Evolutionary conservation across 2,797 vertebrate genomes (phyloP).

Genomic region (Remorina albescens): DNA sequence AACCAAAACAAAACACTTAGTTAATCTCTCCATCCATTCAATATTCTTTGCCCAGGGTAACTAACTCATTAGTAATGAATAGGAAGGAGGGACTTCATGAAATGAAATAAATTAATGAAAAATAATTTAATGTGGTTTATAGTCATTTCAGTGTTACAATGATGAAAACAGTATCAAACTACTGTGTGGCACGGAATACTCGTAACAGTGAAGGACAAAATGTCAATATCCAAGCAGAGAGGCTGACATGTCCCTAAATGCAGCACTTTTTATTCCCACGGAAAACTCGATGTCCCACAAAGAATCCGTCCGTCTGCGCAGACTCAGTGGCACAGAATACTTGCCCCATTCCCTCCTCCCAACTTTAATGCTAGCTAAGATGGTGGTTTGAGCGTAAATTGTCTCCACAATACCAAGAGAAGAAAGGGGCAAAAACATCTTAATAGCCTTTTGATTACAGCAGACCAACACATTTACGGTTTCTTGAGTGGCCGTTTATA

Average conservation of each 20-base stretch:
- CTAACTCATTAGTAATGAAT: neutral
- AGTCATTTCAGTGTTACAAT: neutral
- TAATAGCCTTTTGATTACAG: slow-evolving; percentile 74
- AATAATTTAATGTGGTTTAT: neutral
- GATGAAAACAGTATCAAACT: neutral
- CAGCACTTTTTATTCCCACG: neutral
- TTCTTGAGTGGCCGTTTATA: slow-evolving; percentile 68
- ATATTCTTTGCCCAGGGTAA: neutral
- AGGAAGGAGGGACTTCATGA: neutral
- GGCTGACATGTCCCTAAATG: neutral
- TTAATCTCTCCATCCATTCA: neutral
- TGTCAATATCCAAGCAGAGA: neutral
- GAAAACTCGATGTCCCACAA: slow-evolving; percentile 78
- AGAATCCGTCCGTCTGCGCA: slow-evolving; percentile 74
- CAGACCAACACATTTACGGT: slow-evolving; percentile 71
- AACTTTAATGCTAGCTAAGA: slow-evolving; percentile 89
- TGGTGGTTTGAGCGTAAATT: slow-evolving; percentile 89
- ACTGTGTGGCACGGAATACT: neutral
- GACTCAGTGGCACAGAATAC: slow-evolving; percentile 75
- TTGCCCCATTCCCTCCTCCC: slow-evolving; percentile 86
- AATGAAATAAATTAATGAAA: neutral
- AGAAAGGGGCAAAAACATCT: slow-evolving; percentile 81
- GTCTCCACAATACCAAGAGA: slow-evolving; percentile 84
- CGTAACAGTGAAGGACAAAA: neutral
- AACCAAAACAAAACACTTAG: no score